phyloP scores from a whole-genome alignment of 2,797 vertebrate genomes.

The Tamandua tetradactyla region DNA sequence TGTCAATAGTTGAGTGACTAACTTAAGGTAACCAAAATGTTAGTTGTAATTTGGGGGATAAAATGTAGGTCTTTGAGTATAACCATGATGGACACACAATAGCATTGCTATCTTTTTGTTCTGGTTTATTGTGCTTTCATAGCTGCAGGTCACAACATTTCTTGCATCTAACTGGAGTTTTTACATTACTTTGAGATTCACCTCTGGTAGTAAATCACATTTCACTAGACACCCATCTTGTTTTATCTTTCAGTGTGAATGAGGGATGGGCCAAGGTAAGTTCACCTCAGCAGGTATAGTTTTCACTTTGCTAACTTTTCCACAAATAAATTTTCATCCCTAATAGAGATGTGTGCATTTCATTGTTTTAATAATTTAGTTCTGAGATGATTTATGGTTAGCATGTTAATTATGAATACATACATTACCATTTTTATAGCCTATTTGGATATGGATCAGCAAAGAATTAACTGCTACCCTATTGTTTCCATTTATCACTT shows the following conservation, averaged over 20 bases:
- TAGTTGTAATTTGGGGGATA: neutral
- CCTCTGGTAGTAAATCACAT: accelerated
- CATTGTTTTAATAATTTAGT: slow-evolving; percentile 36
- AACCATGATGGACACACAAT: neutral
- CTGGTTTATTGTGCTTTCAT: accelerated
- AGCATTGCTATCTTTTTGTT: accelerated
- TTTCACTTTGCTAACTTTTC: neutral
- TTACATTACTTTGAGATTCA: accelerated
- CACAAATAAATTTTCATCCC: slow-evolving; percentile 14
- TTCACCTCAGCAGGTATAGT: neutral
- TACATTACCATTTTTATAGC: slow-evolving; percentile 59
- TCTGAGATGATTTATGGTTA: slow-evolving; percentile 23
- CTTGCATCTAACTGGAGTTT: accelerated
- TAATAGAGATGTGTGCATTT: neutral
- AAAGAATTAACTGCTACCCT: neutral
- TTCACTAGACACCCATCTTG: accelerated
- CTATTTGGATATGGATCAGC: slow-evolving; percentile 46
- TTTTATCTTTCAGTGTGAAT: accelerated
- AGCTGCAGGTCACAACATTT: accelerated
- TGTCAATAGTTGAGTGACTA: too few species aligned
- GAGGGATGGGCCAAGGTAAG: accelerated
- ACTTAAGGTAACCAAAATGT: neutral
- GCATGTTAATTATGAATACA: slow-evolving; percentile 55
- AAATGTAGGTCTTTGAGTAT: neutral
- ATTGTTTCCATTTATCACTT: neutral